These are phyloP conservation scores for Lycorma delicatula DNA, from an alignment of 1,140 invertebrate species.

Conservation along the genomic window DNA sequence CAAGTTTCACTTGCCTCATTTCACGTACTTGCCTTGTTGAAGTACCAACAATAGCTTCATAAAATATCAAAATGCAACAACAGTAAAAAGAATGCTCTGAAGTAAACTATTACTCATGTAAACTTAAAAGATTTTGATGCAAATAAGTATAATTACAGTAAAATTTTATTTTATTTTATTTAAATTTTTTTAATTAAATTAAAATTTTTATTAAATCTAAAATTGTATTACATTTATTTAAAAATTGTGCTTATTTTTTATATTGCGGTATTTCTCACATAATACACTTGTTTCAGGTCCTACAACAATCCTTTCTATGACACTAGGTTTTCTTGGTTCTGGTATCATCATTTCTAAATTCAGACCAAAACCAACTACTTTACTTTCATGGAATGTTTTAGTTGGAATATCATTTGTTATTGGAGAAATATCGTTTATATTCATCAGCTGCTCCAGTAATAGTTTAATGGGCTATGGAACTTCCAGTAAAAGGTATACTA, in stretches of 20 bases:
- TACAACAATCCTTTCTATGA: slow-evolving; percentile 46
- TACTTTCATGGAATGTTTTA: slow-evolving; percentile 55
- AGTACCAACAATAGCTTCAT: too few species aligned
- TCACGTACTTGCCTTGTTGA: too few species aligned
- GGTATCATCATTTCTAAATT: slow-evolving; percentile 52
- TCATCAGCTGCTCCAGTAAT: slow-evolving; percentile 45
- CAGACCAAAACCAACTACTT: slow-evolving; percentile 47
- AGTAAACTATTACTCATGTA: too few species aligned
- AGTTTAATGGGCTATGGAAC: slow-evolving; percentile 37
- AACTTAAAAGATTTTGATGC: too few species aligned
- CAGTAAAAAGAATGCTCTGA: too few species aligned
- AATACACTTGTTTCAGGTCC: slow-evolving; percentile 41
- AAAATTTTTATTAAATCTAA: not conserved
- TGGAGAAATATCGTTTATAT: slow-evolving; percentile 44
- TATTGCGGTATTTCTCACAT: slow-evolving; percentile 4
- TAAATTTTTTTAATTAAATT: too few species aligned
- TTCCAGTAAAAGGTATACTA: slow-evolving; percentile 25
- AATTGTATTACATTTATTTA: slow-evolving; percentile 5
- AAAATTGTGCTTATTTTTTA: slow-evolving; percentile 1
- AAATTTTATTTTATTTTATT: too few species aligned
- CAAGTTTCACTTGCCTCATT: too few species aligned
- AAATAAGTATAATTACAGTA: too few species aligned
- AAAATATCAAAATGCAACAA: too few species aligned
- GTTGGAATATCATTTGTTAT: slow-evolving; percentile 46
- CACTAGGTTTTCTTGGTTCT: slow-evolving; percentile 51